Base-by-base conservation (phyloP, 1,140 invertebrate species). In the Myzus persicae region DNA sequence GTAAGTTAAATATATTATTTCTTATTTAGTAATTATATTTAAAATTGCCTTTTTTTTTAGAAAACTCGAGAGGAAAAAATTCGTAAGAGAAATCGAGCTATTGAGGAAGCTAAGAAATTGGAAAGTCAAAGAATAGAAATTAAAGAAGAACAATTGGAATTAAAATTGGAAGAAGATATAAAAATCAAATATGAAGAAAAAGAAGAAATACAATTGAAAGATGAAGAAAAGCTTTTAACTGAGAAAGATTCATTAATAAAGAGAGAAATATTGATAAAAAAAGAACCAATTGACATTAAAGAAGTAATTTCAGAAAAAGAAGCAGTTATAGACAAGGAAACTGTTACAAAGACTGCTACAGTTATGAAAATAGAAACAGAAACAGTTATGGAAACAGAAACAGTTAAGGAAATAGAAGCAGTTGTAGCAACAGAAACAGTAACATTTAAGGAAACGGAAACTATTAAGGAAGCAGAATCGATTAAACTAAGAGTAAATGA, bases 1-100 rank as follows among this genome's bases (percentile, higher is more conserved):
- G 97, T 98, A 94, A 94, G 94, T 91, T 46, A 24, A 22, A 31
- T 18, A 31, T 40, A 26, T 76, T 81, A 0, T 51, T 54, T 48
- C 24, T 36, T 38, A 18, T 31, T 24, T 82, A 36, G n/a, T 82
- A 40, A 26, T 36, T 24, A 40, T 26, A 44, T 87, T 42, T 44
- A 44, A 36, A 40, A 24, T 40, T 87, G 8, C 82, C 36, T 91
- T 76, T 54, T 67, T 87, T 59, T 67, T 42, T 59, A 82, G 82
- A 91, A 88, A 93, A 40, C 88, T 24, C 40, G 89, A 88, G 82
- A 93, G 46, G 76, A 93, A 44, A 91, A 90, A 87, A 54, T 54
- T 51, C 82, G 67, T n/a, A 90, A 93, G 85, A 87, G 94, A 92
- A 59, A 94, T 93, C 51, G 89, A 93, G 91, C 93, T 90, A 89